Evolutionary conservation across 1,140 invertebrate species (phyloP).

Genomic region (Ditylenchus dipsaci): DNA sequence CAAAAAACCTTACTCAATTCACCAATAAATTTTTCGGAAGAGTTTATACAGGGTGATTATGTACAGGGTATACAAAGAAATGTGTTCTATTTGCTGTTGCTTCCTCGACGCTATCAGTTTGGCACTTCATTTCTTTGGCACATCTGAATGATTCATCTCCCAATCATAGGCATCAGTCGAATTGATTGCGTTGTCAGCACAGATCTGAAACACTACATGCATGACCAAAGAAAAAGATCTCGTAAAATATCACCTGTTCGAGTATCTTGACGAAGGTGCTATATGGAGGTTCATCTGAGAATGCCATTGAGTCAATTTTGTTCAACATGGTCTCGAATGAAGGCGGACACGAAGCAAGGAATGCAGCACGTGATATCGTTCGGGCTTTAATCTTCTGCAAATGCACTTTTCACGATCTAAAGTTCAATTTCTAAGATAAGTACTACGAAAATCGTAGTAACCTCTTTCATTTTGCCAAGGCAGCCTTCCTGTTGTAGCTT

Average conservation of each 20-base stretch:
- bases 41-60: too few relatives aligned
- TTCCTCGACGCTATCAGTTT: too few relatives aligned
- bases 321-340: not conserved
- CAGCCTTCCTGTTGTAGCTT: slow-evolving; percentile 37
- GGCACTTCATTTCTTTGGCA: too few relatives aligned
- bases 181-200: too few relatives aligned
- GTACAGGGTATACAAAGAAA: too few relatives aligned
- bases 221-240: too few relatives aligned
- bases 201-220: too few relatives aligned
- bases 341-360: not conserved
- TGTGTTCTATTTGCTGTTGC: too few relatives aligned
- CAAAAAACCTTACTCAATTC: too few relatives aligned
- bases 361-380: not conserved
- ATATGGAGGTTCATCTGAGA: not conserved
- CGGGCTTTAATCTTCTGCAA: not conserved
- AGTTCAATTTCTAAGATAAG: not conserved
- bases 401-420: slow-evolving; percentile 12
- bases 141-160: too few relatives aligned
- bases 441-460: not conserved
- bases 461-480: slow-evolving; percentile 31
- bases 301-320: not conserved
- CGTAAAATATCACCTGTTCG: not conserved
- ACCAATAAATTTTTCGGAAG: too few relatives aligned
- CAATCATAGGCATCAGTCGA: too few relatives aligned
- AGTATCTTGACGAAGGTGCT: not conserved